Conservation (phyloP, 2,888 invertebrate species). For the Entomobrya multifasciata region DNA sequence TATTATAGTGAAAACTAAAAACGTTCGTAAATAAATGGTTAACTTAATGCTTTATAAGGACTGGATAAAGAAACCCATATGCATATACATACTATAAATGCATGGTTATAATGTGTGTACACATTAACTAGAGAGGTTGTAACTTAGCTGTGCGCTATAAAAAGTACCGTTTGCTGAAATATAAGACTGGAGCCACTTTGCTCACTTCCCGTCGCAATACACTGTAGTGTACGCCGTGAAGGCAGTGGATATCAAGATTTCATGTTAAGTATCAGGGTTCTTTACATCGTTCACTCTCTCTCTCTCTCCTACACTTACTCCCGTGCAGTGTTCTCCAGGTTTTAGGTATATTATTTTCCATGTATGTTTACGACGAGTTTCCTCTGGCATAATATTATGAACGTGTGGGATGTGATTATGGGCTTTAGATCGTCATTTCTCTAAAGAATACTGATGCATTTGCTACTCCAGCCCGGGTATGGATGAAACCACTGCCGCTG, state of each 20-base stretch:
- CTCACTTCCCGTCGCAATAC: constrained; percentile 51
- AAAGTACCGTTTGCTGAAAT: constrained; percentile 4
- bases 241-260: constrained; percentile 47
- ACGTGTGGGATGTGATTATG: constrained; percentile 69
- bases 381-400: constrained; percentile 67
- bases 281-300: no score
- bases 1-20: constrained; percentile 1
- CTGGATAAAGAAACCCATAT: no score
- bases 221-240: background rate
- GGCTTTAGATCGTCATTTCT: constrained; percentile 67
- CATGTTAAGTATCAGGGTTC: constrained; percentile 49
- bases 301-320: constrained; percentile 3
- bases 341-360: constrained; percentile 58
- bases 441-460: constrained; percentile 60
- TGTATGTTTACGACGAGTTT: constrained; percentile 51
- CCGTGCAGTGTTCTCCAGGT: constrained; percentile 31
- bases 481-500: background rate
- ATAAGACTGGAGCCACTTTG: constrained; percentile 45
- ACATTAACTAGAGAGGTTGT: background rate
- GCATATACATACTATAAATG: no score
- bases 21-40: constrained; percentile 13
- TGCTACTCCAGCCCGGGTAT: background rate
- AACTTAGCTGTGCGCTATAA: background rate
- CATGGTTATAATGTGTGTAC: no score
- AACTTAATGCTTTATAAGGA: no score